Evolutionary conservation across 1,140 invertebrate genomes (phyloP), one percentile per base, ranked within the genome.

Genomic region (Eumaeus atala): DNA sequence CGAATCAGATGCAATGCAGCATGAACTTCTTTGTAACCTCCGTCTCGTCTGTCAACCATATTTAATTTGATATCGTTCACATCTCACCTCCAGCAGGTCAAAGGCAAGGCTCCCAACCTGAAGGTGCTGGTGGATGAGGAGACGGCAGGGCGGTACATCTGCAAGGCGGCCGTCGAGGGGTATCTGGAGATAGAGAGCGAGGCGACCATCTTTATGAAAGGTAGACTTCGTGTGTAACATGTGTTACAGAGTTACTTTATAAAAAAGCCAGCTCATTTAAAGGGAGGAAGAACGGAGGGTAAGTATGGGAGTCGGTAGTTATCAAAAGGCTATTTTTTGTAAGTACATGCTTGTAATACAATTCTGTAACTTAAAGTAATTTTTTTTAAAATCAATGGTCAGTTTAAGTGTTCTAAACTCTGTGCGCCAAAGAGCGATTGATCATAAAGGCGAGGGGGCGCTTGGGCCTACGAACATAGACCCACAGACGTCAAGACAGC

Each of bases 181-280:
- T 97, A 97, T 70, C 91, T 92, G 7, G 95, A 96, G 84, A 92
- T 97, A 57, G 93, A 92, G 9, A 93, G 93, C 18, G 94, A 96
- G 81, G 94, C 95, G 0, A 91, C 92, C 33, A 91, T 98, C 47
- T 93, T 94, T 72, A 91, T 97, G 52, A 95, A 95, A 89, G 91
- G 92, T 92, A 80, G 60, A 61, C 58, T 44, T 52, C 12, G 21
- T 40, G 0, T n/a, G n/a, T n/a, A n/a, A n/a, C n/a, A n/a, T n/a
- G n/a, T n/a, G n/a, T n/a, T n/a, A n/a, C n/a, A n/a, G n/a, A n/a
- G n/a, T n/a, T n/a, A n/a, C n/a, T n/a, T n/a, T n/a, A n/a, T n/a
- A n/a, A n/a, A n/a, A n/a, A n/a, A n/a, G n/a, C n/a, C n/a, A n/a
- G n/a, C n/a, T n/a, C n/a, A n/a, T n/a, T n/a, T n/a, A n/a, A n/a